Evolutionary conservation across 2,888 invertebrate species (phyloP).

Genomic region (Criorhina ranunculi): DNA sequence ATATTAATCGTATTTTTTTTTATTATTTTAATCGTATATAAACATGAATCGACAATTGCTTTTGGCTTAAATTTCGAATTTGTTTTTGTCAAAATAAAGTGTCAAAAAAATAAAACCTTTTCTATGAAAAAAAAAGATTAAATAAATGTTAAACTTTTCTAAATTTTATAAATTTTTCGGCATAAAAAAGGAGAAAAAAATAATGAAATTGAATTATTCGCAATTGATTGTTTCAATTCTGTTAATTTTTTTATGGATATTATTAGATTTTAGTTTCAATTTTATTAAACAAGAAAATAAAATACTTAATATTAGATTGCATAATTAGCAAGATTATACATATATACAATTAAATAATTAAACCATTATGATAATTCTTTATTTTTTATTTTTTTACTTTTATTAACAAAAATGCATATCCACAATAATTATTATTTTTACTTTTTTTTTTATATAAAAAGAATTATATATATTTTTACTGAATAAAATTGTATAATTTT

Average conservation of each 20-base stretch:
- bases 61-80: slow-evolving; percentile 26
- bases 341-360: slow-evolving; percentile 12
- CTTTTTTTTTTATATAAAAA: slow-evolving; percentile 24
- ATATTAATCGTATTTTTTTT: slow-evolving; percentile 26
- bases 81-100: slow-evolving; percentile 30
- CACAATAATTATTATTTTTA: slow-evolving; percentile 47
- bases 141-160: slow-evolving; percentile 48
- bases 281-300: slow-evolving; percentile 9
- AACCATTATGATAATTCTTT: not conserved
- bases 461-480: slow-evolving; percentile 37
- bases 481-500: slow-evolving; percentile 47
- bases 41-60: slow-evolving; percentile 48
- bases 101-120: slow-evolving; percentile 49
- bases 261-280: slow-evolving; percentile 41
- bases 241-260: slow-evolving; percentile 42
- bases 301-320: slow-evolving; percentile 22
- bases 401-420: slow-evolving; percentile 61
- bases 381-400: slow-evolving; percentile 25
- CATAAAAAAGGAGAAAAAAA: slow-evolving; percentile 26
- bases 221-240: slow-evolving; percentile 52
- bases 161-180: slow-evolving; percentile 76
- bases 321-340: slow-evolving; percentile 39
- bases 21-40: slow-evolving; percentile 16
- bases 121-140: slow-evolving; percentile 74
- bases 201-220: not conserved